Evolutionary conservation across 2,888 invertebrate species (phyloP), one percentile per base, ranked within the genome.

Genomic region (Pecten maximus): DNA sequence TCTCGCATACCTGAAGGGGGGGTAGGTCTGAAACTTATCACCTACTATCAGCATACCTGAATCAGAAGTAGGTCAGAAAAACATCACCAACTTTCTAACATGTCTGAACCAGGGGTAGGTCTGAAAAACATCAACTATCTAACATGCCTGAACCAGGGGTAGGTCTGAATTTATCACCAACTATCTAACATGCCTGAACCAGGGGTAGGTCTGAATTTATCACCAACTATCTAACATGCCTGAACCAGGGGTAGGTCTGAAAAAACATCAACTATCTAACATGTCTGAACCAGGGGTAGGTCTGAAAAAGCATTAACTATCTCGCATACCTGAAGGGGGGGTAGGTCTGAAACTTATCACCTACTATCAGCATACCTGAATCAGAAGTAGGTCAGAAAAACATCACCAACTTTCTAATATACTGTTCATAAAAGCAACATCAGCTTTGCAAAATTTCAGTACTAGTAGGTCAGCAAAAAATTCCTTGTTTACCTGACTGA

Each of bases 261-360:
- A 19, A 19, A 16, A 28, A 48, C 2, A 19, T 48, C 48, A 48
- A 2, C 19, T 48, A 48, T 48, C 15, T 48, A 48, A 48, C 88
- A 95, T 96, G 95, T 94, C 94, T 88, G 92, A 92, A 40, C 96
- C 96, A 87, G 95, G 95, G 95, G 96, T 96, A 92, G 90, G 93
- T 90, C 2, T 16, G 19, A 48, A 15, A 2, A 90, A 89, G 40
- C 44, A 40, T 3, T 88, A 23, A 8, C 10, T 88, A 44, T 28
- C 60, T 60, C 15, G 10, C n/a, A 60, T 60, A n/a, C 28, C 28
- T 15, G 60, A 60, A 60, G n/a, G n/a, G n/a, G 60, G 60, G 60
- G 60, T 60, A 60, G 6, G 60, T 60, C 60, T n/a, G n/a, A 8
- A n/a, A 8, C 12, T 12, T 44, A 44, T 44, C 44, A 44, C 40